A percentile compares a stretch with the other conserved stretches of the same genome.
Evolutionary conservation across 2,797 vertebrate species (phyloP).

Genomic region (Manis javanica): DNA sequence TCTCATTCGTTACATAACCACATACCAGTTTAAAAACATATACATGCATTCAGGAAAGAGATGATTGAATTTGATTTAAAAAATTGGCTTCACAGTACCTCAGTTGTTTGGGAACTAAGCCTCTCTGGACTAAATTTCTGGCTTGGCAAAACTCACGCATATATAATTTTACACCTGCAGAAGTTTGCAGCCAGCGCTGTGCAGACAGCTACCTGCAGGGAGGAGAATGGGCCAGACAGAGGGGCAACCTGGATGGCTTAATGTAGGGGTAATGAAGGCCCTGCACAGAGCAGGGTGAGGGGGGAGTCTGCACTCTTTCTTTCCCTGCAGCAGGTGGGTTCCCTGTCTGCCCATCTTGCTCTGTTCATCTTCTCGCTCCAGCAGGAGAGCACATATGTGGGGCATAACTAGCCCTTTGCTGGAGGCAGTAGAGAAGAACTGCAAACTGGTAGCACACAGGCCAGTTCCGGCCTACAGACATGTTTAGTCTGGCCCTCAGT

Average conservation of each 20-base stretch:
- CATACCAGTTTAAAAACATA: constrained; percentile 73
- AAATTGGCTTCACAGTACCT: constrained; percentile 75
- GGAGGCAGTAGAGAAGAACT: not conserved
- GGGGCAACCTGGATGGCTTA: not conserved
- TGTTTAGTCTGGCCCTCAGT: constrained; percentile 16
- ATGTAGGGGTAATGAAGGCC: not conserved
- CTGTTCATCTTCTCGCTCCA: not conserved
- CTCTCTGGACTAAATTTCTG: constrained; percentile 74
- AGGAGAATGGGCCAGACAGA: not conserved
- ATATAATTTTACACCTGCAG: constrained; percentile 81
- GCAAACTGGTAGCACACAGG: not conserved
- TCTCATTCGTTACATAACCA: constrained; percentile 71
- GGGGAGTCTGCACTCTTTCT: not conserved
- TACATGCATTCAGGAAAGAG: constrained; percentile 22
- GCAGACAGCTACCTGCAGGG: constrained; percentile 71
- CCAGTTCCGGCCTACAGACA: not conserved
- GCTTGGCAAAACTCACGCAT: constrained; percentile 72
- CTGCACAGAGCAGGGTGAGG: not conserved
- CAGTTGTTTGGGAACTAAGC: constrained; percentile 74
- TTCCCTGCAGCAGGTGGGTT: not conserved
- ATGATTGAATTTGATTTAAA: constrained; percentile 71
- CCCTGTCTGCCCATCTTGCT: not conserved
- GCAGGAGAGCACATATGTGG: not conserved
- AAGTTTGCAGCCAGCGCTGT: constrained; percentile 55
- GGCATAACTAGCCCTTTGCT: not conserved